A percentile compares a stretch with the other conserved stretches of the same genome.
phyloP scores from a whole-genome alignment of 2,797 vertebrate species.

The Leptodactylus fallax region DNA sequence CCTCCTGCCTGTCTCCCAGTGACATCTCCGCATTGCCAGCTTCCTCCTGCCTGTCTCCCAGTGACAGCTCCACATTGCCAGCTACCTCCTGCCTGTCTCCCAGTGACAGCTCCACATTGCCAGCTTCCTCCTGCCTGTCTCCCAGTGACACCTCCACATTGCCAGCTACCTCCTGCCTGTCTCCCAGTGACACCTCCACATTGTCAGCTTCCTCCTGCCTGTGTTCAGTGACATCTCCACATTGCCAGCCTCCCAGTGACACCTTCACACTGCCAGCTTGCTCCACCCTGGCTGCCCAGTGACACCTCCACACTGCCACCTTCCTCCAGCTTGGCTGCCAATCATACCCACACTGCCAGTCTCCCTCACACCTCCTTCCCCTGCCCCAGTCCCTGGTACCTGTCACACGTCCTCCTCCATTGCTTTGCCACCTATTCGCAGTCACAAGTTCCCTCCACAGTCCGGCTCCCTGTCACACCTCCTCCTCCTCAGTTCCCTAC shows the following conservation, averaged over 20 bases:
- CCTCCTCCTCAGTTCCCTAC: not conserved
- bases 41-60: not conserved
- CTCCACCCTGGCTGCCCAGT: not conserved
- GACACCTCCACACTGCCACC: not conserved
- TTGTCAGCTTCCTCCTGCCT: not conserved
- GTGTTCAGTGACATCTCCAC: too few species aligned
- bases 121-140: not conserved
- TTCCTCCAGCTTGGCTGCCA: not conserved
- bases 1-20: too few species aligned
- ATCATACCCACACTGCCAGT: too few species aligned
- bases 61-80: not conserved
- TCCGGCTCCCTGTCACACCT: not conserved
- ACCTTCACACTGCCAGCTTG: not conserved
- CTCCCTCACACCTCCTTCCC: not conserved
- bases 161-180: not conserved
- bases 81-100: not conserved
- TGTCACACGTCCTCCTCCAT: not conserved
- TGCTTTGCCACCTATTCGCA: not conserved
- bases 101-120: not conserved
- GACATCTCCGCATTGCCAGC: not conserved
- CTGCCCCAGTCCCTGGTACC: not conserved
- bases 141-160: not conserved
- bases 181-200: not conserved
- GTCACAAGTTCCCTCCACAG: not conserved
- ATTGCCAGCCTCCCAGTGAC: not conserved